Evolutionary conservation across 2,113 vertebrate genomes (phyloP), one percentile per base, ranked within the genome.

Genomic region (Corythornis cristatus): DNA sequence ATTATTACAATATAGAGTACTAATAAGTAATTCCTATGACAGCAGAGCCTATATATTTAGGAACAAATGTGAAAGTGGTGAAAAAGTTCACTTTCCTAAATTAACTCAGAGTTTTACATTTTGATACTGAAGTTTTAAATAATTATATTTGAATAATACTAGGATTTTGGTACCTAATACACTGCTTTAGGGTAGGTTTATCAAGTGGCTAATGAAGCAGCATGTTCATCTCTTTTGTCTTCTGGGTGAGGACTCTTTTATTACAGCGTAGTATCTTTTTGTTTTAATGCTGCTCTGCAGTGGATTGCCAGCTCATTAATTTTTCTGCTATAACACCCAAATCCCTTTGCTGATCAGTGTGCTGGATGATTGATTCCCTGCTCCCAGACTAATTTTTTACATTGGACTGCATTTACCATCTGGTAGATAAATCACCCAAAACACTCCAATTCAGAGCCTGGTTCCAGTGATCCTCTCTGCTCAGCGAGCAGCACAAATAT

Each of bases 291-390:
- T 62, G 60, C 75, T 94, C 56, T 93, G 91, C 87, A 78, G 75
- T 62, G 75, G 93, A 95, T 95, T 96, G 92, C 90, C 86, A 95
- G 91, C 95, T 96, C 94, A 95, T 95, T 96, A 96, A 93, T 96
- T 96, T 96, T 95, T 96, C 94, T 89, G 68, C 82, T 93, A 35
- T 95, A 95, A 95, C 93, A 95, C 95, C 64, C 95, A 96, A 96
- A 96, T 96, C 96, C 95, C 93, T 95, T 89, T 93, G 91, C 94
- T 95, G 94, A 96, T 95, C 96, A 96, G 94, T 81, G 93, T 74
- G 85, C 87, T 89, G 93, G 86, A 95, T 96, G 96, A 95, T 95
- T 96, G 96, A 96, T 96, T 96, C 87, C 87, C 80, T 95, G 89
- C 94, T 96, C 89, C 79, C 87, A 95, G 91, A 95, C 94, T 95